phyloP scores from a whole-genome alignment of 2,888 invertebrate genomes.

The Euzophera pinguis region DNA sequence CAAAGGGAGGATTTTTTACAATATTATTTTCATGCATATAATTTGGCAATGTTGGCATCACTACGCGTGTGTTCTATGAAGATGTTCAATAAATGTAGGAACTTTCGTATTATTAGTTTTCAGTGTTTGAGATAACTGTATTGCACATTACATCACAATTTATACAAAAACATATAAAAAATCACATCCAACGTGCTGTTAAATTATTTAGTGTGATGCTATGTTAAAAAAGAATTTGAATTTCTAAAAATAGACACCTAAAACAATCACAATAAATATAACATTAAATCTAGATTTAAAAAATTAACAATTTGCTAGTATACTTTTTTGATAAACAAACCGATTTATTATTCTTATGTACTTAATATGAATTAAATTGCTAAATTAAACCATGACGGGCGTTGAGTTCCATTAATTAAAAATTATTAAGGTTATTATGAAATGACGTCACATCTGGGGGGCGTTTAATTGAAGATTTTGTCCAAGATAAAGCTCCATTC shows the following conservation, averaged over 20 bases:
- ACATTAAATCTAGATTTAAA: conserved; percentile 27
- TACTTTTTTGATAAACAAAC: conserved; percentile 31
- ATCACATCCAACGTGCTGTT: conserved; percentile 42
- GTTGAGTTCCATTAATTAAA: too few relatives aligned
- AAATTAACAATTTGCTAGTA: conserved; percentile 42
- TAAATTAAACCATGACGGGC: too few relatives aligned
- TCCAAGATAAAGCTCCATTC: too few relatives aligned
- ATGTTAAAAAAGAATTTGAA: conserved; percentile 32
- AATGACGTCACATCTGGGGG: too few relatives aligned
- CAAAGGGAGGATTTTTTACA: too few relatives aligned
- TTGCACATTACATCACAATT: conserved; percentile 31
- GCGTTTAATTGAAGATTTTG: too few relatives aligned
- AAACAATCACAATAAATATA: conserved; percentile 33
- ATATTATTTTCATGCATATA: not conserved
- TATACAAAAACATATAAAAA: conserved; percentile 31
- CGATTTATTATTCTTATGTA: not conserved
- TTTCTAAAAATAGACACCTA: conserved; percentile 48
- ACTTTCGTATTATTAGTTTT: conserved; percentile 7
- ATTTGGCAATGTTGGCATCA: not conserved
- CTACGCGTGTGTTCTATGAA: not conserved
- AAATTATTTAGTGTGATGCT: conserved; percentile 44
- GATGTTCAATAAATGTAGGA: not conserved
- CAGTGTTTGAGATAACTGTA: conserved; percentile 16
- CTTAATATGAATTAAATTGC: not conserved
- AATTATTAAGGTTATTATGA: too few relatives aligned